phyloP scores from a whole-genome alignment of 2,113 vertebrate genomes.

The Erinaceus europaeus region DNA sequence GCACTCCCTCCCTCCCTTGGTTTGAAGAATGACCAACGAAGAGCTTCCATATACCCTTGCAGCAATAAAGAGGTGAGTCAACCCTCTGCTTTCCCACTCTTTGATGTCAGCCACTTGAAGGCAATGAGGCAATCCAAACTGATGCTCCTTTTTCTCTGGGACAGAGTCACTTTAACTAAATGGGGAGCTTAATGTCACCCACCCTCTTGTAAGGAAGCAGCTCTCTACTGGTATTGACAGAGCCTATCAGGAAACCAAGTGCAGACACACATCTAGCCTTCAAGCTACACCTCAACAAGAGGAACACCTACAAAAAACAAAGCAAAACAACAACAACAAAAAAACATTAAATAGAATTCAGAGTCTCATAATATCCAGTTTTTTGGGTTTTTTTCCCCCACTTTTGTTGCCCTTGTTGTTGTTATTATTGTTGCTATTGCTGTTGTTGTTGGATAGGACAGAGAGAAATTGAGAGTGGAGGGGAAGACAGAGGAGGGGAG shows the following conservation, averaged over 20 bases:
- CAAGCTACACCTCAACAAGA: background rate
- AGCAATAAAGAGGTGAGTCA: background rate
- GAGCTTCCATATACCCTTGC: background rate
- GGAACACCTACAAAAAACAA: background rate
- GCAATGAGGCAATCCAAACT: background rate
- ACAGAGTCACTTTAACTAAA: background rate
- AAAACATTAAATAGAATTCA: background rate
- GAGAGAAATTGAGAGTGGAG: no score
- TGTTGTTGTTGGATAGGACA: no score
- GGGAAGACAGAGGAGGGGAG: no score
- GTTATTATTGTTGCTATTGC: no score
- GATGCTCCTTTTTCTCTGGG: background rate
- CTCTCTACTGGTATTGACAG: background rate
- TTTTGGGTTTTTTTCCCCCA: no score
- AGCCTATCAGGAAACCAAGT: background rate
- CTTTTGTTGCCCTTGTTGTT: no score
- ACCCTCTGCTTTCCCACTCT: background rate
- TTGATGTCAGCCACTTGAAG: background rate
- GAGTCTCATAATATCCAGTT: background rate
- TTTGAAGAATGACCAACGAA: background rate
- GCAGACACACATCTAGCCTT: background rate
- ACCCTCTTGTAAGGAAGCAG: background rate
- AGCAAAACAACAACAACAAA: background rate
- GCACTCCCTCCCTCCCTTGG: background rate
- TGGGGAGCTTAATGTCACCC: background rate